Evolutionary conservation across 1,140 invertebrate genomes (phyloP), one percentile per base, ranked within the genome.

Genomic region (Drosophila subobscura): DNA sequence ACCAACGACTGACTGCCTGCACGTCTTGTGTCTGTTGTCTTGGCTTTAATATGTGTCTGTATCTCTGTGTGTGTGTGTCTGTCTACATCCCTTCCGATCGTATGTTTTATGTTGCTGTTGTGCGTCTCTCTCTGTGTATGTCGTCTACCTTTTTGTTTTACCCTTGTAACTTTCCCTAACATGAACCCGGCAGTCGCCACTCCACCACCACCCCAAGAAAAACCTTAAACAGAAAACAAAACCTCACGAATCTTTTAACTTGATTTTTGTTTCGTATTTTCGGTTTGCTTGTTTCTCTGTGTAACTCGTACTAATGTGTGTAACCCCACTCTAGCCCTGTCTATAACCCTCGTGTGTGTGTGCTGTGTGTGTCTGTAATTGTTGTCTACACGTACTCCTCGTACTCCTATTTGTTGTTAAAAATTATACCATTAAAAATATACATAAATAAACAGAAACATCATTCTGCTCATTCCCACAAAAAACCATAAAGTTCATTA

Each of bases 21-120:
- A 85, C 67, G 81, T 86, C 73, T 74, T 59, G 53, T 55, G n/a
- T 37, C 33, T 70, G 33, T 40, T 70, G 66, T 68, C 65, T 73
- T 73, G 60, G 55, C 72, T 56, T 75, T 51, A 60, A 67, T 66
- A 44, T 58, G 54, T 77, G 33, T 2, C 5, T 29, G 29, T 33
- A 10, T 25, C 37, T 64, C 40, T 44, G 40, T 71, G 23, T 61
- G 52, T 46, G 49, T 46, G 29, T 54, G 42, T 54, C 23, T 63
- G 12, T 42, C 7, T 23, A 22, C 45, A n/a, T 51, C 42, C 33
- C 23, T 53, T 54, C 7, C 3, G 33, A 37, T 37, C 33, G 33
- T 37, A 37, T 37, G 4, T 37, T 37, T 37, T 10, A 12, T 12
- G 33, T 55, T 74, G 16, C 41, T 56, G 16, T 57, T 59, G 4